Evolutionary conservation across 1,140 invertebrate species (phyloP).

Genomic region (Lepidurus packardi): DNA sequence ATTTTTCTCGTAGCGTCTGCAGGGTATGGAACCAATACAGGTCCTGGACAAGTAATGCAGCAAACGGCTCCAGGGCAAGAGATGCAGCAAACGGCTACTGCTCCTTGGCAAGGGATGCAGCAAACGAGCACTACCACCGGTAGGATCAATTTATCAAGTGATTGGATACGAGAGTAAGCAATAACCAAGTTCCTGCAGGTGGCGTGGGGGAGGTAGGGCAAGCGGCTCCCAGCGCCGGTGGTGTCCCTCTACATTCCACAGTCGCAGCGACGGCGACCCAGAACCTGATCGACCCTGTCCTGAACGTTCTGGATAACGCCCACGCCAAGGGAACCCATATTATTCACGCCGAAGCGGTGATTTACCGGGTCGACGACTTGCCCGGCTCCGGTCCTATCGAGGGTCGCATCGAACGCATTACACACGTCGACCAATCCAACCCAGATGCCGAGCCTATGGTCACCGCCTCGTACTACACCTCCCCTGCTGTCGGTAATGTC

Average conservation of each 20-base stretch:
- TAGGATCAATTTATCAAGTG: no score
- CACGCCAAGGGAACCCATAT: constrained; percentile 28
- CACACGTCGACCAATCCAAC: constrained; percentile 17
- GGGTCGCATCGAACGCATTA: constrained; percentile 19
- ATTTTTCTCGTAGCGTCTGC: no score
- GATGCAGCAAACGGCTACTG: neutral
- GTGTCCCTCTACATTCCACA: neutral
- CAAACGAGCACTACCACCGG: neutral
- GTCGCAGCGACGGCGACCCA: neutral
- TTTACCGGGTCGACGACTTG: constrained; percentile 26
- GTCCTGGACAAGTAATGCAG: no score
- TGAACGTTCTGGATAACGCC: constrained; percentile 29
- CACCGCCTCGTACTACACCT: constrained; percentile 3
- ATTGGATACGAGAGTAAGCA: no score
- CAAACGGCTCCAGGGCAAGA: no score
- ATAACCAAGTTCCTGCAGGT: neutral
- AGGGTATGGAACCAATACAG: no score
- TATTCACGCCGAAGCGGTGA: constrained; percentile 28
- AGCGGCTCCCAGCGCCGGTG: neutral
- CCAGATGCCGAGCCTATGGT: constrained; percentile 9
- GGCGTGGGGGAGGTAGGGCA: neutral
- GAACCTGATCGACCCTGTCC: constrained; percentile 25
- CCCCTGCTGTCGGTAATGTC: constrained; percentile 11
- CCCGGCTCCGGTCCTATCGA: constrained; percentile 26
- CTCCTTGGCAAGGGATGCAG: neutral